Conservation (phyloP, 2,888 invertebrate genomes). For the Uloborus plumipes region DNA sequence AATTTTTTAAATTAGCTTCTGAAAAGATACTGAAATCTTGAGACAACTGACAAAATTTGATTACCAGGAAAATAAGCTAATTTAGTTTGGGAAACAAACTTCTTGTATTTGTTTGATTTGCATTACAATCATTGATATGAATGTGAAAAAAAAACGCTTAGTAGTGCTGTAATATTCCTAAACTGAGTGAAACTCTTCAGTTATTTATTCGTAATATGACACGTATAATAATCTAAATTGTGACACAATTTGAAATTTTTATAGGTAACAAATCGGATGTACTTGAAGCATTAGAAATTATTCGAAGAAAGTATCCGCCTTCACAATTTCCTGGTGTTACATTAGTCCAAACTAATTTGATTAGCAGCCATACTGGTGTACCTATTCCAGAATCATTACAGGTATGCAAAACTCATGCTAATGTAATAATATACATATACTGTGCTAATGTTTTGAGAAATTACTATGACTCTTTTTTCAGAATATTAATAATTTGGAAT, state of each 20-base stretch:
- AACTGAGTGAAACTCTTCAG: too few relatives aligned
- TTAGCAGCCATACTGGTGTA: constrained; percentile 71
- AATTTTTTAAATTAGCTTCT: too few relatives aligned
- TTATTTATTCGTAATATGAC: too few relatives aligned
- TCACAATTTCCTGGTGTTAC: constrained; percentile 85
- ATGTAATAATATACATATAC: not conserved
- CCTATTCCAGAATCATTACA: constrained; percentile 76
- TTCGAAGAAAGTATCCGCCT: constrained; percentile 86
- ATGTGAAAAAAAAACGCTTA: too few relatives aligned
- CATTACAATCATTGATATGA: too few relatives aligned
- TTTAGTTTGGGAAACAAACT: not conserved
- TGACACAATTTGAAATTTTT: not conserved
- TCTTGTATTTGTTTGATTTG: too few relatives aligned
- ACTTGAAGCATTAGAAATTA: constrained; percentile 84
- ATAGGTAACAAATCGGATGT: constrained; percentile 83
- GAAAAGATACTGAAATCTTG: too few relatives aligned
- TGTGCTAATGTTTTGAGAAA: not conserved
- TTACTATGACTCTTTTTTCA: not conserved
- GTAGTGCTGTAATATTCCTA: too few relatives aligned
- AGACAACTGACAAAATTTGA: too few relatives aligned
- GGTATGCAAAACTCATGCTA: constrained; percentile 69
- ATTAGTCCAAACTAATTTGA: constrained; percentile 76
- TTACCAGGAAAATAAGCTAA: too few relatives aligned
- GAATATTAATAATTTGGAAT: not conserved
- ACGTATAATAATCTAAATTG: too few relatives aligned